Base-by-base conservation (phyloP, 2,888 invertebrate genomes). In the Dorcus parallelipipedus region DNA sequence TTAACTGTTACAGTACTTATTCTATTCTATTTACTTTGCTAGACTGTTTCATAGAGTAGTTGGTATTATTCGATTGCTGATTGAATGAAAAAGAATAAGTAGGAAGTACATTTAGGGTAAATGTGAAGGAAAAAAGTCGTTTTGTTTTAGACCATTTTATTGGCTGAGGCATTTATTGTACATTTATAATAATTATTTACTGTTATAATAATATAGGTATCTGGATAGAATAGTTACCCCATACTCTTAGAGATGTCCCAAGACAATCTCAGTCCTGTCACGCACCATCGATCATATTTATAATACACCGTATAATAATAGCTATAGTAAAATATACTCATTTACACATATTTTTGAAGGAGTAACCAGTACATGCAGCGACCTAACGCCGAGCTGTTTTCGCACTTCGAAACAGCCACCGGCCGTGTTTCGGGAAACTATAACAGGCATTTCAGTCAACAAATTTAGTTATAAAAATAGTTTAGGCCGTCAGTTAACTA, bases 151-250 rank as follows among this genome's bases (percentile, higher is more conserved):
- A 75, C 76, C 73, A 74, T 73, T 77, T 74, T 78, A 78, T 77
- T 78, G 78, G 77, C 77, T 78, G 78, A 78, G 78, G 78, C 78
- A 77, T 77, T 77, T 77, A 78, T 78, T 77, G 77, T 78, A 78
- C 78, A 78, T 77, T 76, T 76, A 78, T 76, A 75, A 73, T 77
- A 72, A 74, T 49, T 54, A 45, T 74, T 77, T 75, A 76, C 73
- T 72, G 73, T 76, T 77, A 77, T 73, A 77, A 75, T 75, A 76
- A 75, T 76, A 76, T 77, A 76, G 71, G 71, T 75, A 54, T 61
- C 49, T 51, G 58, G 51, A 54, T 58, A 58, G 52, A 54, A 54
- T 60, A 58, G 49, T 53, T 56, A 60, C 59, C 60, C 73, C 75
- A 74, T 74, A 74, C 73, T 73, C 69, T 73, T 70, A 71, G 72